Evolutionary conservation across 2,888 invertebrate genomes (phyloP).

Genomic region (Oscheius sp.): DNA sequence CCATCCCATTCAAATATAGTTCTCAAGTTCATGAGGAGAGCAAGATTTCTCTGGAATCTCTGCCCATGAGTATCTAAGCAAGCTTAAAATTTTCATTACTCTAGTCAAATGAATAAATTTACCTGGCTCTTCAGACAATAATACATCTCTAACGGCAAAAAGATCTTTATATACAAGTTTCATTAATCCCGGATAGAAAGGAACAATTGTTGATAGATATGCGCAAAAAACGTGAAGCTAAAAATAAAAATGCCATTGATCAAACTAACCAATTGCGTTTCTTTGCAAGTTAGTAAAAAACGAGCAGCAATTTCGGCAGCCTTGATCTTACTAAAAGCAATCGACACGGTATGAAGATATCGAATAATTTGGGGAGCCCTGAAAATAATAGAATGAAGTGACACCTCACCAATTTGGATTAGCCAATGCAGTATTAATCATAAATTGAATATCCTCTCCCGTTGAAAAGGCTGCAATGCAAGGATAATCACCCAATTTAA

Average conservation of each 20-base stretch:
- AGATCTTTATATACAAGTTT: slow-evolving; percentile 33
- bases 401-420: background rate
- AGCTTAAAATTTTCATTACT: too few species aligned
- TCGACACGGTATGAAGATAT: slow-evolving; percentile 50
- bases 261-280: background rate
- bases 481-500: slow-evolving; percentile 21
- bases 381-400: slow-evolving; percentile 15
- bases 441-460: slow-evolving; percentile 40
- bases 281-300: slow-evolving; percentile 24
- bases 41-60: background rate
- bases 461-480: slow-evolving; percentile 35
- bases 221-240: slow-evolving; percentile 29
- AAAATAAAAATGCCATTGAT: background rate
- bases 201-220: slow-evolving; percentile 9
- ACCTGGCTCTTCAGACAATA: background rate
- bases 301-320: slow-evolving; percentile 50
- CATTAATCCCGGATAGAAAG: slow-evolving; percentile 39
- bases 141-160: slow-evolving; percentile 17
- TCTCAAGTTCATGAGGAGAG: background rate
- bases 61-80: background rate
- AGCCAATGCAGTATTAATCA: slow-evolving; percentile 32
- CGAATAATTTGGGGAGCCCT: slow-evolving; percentile 35
- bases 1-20: slow-evolving; percentile 22
- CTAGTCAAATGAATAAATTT: too few species aligned
- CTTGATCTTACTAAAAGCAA: slow-evolving; percentile 41